Base-by-base conservation (phyloP, 2,113 vertebrate genomes). In the Brienomyrus brachyistius region DNA sequence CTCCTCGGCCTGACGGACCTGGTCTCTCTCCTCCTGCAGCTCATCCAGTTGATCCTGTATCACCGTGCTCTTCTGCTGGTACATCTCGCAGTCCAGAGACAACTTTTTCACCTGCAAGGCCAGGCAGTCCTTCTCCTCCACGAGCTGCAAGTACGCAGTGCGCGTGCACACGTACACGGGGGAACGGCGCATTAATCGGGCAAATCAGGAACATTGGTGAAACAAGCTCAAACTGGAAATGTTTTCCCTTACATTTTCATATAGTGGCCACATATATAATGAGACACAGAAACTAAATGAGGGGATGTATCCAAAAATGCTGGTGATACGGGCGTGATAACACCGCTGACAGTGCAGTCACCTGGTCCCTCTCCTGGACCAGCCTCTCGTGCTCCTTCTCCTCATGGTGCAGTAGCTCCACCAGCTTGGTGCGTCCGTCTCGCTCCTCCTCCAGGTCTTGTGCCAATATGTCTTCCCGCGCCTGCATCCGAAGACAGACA, bases 1-100 rank as follows among this genome's bases (percentile, higher is more conserved):
- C 17, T n/a, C 27, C n/a, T 23, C 35, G 5, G 62, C 47, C 0
- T 31, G 2, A 90, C 92, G 83, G 88, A 97, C 97, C 94, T 97
- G 96, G 92, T 97, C 97, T 88, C 97, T 94, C 91, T 98, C 97
- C 15, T 94, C 93, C 93, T 97, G 96, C 80, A 98, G 96, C 51
- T 97, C 96, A 0, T 91, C 94, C 91, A 96, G 91, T 91, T 98
- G 97, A 88, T 80, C 90, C 91, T 97, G 97, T 59, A 97, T 94
- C 0, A 96, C 92, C 0, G 88, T 92, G 89, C 93, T 94, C 94
- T 96, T 97, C 93, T 97, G 95, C 92, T 94, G 94, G 91, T 96
- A 96, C 92, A 97, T 95, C 91, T 96, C 95, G 50, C 96, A 96
- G 91, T 98, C 97, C 92, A 96, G 91, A 62, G 95, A 94, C 6